phyloP scores from a whole-genome alignment of 53 echinoderm and acorn worm species.

The Echinarachnius parma region DNA sequence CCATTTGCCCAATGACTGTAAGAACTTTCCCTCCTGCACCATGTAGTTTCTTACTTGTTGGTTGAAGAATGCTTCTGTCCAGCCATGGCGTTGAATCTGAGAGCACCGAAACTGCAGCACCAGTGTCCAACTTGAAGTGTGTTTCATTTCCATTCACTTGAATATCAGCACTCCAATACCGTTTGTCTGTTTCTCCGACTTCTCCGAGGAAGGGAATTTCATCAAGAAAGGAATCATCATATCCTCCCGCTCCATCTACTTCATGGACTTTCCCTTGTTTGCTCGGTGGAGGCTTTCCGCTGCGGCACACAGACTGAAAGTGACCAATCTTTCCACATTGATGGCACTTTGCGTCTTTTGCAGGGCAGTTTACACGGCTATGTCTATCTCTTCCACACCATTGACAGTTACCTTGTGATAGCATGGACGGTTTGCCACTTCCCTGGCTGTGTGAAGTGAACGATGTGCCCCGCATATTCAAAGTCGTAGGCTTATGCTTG shows the following conservation, averaged over 20 bases:
- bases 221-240: too few relatives aligned
- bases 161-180: slow-evolving; percentile 50
- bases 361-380: slow-evolving; percentile 50
- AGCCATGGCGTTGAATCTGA: slow-evolving; percentile 18
- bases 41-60: slow-evolving; percentile 12
- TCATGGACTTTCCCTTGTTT: slow-evolving; percentile 28
- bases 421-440: too few relatives aligned
- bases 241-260: slow-evolving; percentile 15
- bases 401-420: too few relatives aligned
- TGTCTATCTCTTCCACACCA: neutral
- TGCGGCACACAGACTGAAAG: slow-evolving; percentile 23
- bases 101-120: slow-evolving; percentile 31
- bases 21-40: slow-evolving; percentile 20
- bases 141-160: slow-evolving; percentile 46
- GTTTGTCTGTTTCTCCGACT: slow-evolving; percentile 10
- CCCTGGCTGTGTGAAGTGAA: too few relatives aligned
- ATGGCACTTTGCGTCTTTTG: slow-evolving; percentile 47
- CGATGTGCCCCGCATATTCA: too few relatives aligned
- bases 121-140: slow-evolving; percentile 54
- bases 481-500: too few relatives aligned
- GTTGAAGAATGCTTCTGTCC: neutral
- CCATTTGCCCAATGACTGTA: slow-evolving; percentile 6
- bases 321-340: slow-evolving; percentile 30
- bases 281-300: neutral
- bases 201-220: slow-evolving; percentile 38